phyloP scores from a whole-genome alignment of 2,888 invertebrate species.

The Standfussiana lucernea region DNA sequence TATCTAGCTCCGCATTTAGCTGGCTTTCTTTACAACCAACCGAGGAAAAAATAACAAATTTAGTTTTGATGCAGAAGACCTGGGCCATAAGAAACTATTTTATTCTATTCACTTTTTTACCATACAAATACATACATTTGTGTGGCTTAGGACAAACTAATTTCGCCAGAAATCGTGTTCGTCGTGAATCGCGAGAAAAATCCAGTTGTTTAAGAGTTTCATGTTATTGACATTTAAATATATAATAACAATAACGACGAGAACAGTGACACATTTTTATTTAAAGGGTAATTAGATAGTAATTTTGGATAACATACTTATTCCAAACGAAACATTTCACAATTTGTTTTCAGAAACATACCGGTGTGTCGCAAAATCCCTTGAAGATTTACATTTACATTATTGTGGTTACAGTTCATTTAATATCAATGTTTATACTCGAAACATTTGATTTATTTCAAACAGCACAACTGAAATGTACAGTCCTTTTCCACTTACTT shows the following conservation, averaged over 20 bases:
- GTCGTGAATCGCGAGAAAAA: no score
- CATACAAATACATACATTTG: no score
- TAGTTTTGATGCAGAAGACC: not conserved
- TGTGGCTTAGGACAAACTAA: no score
- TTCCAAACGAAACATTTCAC: not conserved
- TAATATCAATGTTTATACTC: not conserved
- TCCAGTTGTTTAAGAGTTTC: no score
- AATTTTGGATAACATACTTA: not conserved
- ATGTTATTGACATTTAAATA: no score
- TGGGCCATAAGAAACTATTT: not conserved
- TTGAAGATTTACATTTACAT: slow-evolving; percentile 8
- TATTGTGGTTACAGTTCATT: not conserved
- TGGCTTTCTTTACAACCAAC: slow-evolving; percentile 2
- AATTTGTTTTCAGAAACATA: not conserved
- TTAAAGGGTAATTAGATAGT: not conserved
- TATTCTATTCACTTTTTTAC: no score
- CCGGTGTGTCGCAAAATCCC: not conserved
- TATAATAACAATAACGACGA: no score
- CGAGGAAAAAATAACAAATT: not conserved
- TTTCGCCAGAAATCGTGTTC: not conserved
- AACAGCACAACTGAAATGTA: not conserved
- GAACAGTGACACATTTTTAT: not conserved
- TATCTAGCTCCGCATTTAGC: no score
- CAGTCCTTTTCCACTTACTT: not conserved
- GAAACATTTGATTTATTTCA: not conserved